Percentiles rank a stretch among this genome's conserved stretches.
Conservation (phyloP, 2,797 vertebrate genomes). For the Gambusia yucatana region DNA sequence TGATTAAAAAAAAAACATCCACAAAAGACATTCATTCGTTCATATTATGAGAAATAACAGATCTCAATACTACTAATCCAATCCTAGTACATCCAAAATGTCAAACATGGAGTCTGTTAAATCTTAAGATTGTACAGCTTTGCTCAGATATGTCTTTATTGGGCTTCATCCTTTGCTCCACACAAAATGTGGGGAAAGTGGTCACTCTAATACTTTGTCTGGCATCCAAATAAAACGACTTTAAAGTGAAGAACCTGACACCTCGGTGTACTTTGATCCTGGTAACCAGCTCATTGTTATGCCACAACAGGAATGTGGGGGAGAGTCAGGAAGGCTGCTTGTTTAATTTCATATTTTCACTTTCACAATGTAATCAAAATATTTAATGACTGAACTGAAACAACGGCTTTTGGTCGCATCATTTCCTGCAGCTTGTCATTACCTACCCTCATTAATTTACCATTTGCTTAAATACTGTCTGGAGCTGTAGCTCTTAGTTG, state of each 20-base stretch:
- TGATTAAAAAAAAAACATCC: too few relatives aligned
- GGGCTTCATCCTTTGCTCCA: background rate
- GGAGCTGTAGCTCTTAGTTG: conserved; percentile 17
- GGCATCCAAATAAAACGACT: background rate
- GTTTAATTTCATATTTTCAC: background rate
- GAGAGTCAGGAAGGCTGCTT: background rate
- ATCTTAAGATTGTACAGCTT: background rate
- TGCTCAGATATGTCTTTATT: background rate
- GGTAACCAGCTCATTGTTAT: background rate
- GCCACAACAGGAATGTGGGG: background rate
- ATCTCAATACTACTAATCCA: too few relatives aligned
- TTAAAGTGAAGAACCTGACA: background rate
- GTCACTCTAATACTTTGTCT: background rate
- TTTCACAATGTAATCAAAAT: conserved; percentile 1
- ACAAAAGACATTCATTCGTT: too few relatives aligned
- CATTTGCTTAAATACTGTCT: conserved; percentile 1
- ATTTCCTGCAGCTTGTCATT: conserved; percentile 22
- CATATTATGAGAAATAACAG: too few relatives aligned
- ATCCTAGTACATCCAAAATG: too few relatives aligned
- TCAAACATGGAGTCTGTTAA: too few relatives aligned
- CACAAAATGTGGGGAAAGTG: background rate
- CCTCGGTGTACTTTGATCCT: background rate
- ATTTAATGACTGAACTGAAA: conserved; percentile 10
- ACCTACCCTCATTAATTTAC: conserved; percentile 21
- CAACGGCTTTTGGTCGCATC: conserved; percentile 2